These are phyloP conservation scores for Cenopis cana DNA, from an alignment of 2,888 invertebrate genomes.

Conservation along the genomic window DNA sequence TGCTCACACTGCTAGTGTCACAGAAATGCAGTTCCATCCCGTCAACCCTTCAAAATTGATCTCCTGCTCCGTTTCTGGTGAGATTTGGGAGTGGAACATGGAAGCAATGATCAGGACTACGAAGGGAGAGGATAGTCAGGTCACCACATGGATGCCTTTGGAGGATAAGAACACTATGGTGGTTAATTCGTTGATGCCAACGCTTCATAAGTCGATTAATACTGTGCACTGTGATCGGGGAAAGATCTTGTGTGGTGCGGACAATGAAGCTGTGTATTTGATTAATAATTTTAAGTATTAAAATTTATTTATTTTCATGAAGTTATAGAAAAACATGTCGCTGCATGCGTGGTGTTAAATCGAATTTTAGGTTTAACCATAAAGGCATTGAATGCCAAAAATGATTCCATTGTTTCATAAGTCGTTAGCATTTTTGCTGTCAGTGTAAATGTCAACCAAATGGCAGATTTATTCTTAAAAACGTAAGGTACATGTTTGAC, in stretches of 20 bases:
- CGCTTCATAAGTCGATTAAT: slow-evolving; percentile 92
- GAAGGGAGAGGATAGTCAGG: slow-evolving; percentile 67
- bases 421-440: not conserved
- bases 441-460: too few relatives aligned
- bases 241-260: slow-evolving; percentile 92
- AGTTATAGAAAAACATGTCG: too few relatives aligned
- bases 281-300: slow-evolving; percentile 87
- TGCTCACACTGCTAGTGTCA: slow-evolving; percentile 90
- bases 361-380: not conserved
- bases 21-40: slow-evolving; percentile 95
- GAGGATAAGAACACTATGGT: slow-evolving; percentile 88
- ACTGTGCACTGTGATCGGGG: slow-evolving; percentile 91
- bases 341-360: not conserved
- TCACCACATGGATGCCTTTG: slow-evolving; percentile 88
- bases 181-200: slow-evolving; percentile 90
- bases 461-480: too few relatives aligned
- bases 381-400: not conserved
- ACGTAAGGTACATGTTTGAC: too few relatives aligned
- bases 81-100: slow-evolving; percentile 96
- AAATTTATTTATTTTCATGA: slow-evolving; percentile 4
- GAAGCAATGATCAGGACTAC: slow-evolving; percentile 78
- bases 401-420: not conserved
- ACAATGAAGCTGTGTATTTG: slow-evolving; percentile 95
- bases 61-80: slow-evolving; percentile 92
- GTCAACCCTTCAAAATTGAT: slow-evolving; percentile 93